Conservation (phyloP, 2,888 invertebrate genomes). For the Stenichneumon culpator region DNA sequence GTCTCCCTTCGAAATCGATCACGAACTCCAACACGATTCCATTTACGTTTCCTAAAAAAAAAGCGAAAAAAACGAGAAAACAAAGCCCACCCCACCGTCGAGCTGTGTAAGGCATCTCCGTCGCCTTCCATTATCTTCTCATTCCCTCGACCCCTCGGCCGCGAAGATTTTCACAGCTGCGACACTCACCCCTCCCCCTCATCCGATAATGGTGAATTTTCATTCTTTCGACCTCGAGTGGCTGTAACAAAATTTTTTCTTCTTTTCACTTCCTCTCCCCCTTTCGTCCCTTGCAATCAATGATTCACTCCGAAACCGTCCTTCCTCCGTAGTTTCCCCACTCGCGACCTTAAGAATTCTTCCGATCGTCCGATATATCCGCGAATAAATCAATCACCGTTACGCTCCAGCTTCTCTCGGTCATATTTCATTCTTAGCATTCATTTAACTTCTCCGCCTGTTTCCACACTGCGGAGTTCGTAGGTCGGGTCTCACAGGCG, state of each 20-base stretch:
- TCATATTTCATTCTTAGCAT: constrained; percentile 57
- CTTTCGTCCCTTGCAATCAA: neutral
- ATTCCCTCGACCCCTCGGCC: constrained; percentile 32
- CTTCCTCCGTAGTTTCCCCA: neutral
- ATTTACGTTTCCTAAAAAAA: constrained; percentile 43
- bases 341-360: constrained; percentile 46
- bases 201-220: constrained; percentile 43
- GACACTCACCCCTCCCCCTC: constrained; percentile 38
- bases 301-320: neutral
- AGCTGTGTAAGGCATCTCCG: constrained; percentile 41
- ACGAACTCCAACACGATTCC: constrained; percentile 57
- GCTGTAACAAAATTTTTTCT: constrained; percentile 11
- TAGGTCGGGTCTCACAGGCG: neutral
- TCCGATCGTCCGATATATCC: constrained; percentile 43
- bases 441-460: constrained; percentile 52
- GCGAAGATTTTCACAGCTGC: constrained; percentile 56
- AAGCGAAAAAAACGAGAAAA: constrained; percentile 10
- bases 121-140: constrained; percentile 48
- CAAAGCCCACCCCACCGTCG: constrained; percentile 53
- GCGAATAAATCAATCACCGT: constrained; percentile 65
- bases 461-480: constrained; percentile 15
- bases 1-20: constrained; percentile 64
- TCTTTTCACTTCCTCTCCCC: neutral
- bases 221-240: constrained; percentile 35
- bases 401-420: constrained; percentile 38